Conservation (phyloP, 2,888 invertebrate genomes). For the Drosophila barbarae region DNA sequence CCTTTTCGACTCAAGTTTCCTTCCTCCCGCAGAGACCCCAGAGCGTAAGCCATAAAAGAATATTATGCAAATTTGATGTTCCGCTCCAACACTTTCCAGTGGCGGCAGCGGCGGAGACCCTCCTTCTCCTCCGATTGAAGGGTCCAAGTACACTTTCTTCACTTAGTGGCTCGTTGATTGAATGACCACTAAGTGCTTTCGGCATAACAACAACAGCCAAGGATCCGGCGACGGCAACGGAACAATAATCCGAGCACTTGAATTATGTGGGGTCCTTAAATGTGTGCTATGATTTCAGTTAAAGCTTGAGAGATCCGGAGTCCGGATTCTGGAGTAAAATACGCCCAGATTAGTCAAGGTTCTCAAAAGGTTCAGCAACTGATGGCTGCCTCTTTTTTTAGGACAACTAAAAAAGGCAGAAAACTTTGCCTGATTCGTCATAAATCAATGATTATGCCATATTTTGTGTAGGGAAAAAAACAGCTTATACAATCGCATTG, state of each 20-base stretch:
- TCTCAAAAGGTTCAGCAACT: slow-evolving; percentile 5
- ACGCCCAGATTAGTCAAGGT: slow-evolving; percentile 27
- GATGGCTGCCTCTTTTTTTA: slow-evolving; percentile 4
- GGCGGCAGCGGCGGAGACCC: slow-evolving; percentile 1
- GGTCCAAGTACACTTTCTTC: slow-evolving; percentile 30
- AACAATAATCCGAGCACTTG: slow-evolving; percentile 30
- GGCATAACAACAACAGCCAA: slow-evolving; percentile 43
- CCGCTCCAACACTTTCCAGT: slow-evolving; percentile 61
- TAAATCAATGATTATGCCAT: slow-evolving; percentile 78
- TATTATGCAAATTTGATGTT: slow-evolving; percentile 66
- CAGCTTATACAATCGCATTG: slow-evolving; percentile 33
- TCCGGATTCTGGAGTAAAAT: background rate
- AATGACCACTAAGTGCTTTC: slow-evolving; percentile 66
- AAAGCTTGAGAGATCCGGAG: background rate
- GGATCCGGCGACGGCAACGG: slow-evolving; percentile 2
- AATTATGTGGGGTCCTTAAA: slow-evolving; percentile 25
- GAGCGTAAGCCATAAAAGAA: slow-evolving; percentile 44
- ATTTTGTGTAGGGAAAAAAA: slow-evolving; percentile 46
- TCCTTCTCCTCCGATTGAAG: slow-evolving; percentile 1
- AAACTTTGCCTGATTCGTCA: slow-evolving; percentile 58
- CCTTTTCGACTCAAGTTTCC: slow-evolving; percentile 10
- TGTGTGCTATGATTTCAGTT: slow-evolving; percentile 21
- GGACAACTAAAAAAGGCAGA: slow-evolving; percentile 65
- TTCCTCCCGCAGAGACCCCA: slow-evolving; percentile 7
- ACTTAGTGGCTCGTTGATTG: slow-evolving; percentile 51